Evolutionary conservation across 2,888 invertebrate genomes (phyloP).

Genomic region (Hipparchia sbordonii): DNA sequence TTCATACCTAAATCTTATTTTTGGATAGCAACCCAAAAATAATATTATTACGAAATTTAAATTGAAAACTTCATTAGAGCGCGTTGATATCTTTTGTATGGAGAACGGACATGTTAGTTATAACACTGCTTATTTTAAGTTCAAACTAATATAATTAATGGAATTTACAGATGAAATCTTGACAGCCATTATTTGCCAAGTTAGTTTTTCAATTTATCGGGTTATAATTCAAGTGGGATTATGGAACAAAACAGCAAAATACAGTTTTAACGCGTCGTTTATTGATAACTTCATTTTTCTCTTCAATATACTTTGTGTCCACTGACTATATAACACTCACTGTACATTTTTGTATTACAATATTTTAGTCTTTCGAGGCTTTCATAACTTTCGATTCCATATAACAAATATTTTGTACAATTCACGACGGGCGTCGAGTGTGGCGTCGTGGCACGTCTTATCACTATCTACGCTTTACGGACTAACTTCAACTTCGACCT

Average conservation of each 20-base stretch:
- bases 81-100: conserved; percentile 58
- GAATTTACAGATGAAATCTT: background rate
- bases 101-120: background rate
- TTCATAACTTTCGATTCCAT: conserved; percentile 76
- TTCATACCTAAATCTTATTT: too few species aligned
- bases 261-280: conserved; percentile 80
- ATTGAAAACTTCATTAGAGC: conserved; percentile 23
- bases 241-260: conserved; percentile 73
- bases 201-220: conserved; percentile 8
- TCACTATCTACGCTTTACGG: conserved; percentile 69
- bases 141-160: background rate
- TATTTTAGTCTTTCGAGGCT: conserved; percentile 80
- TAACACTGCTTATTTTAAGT: background rate
- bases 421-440: conserved; percentile 76
- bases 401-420: conserved; percentile 83
- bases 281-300: conserved; percentile 81
- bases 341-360: conserved; percentile 83
- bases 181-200: background rate
- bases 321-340: conserved; percentile 84
- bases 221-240: conserved; percentile 48
- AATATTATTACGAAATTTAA: background rate
- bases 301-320: conserved; percentile 83
- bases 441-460: conserved; percentile 79
- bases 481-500: conserved; percentile 72
- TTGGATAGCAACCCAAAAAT: background rate